Percentiles rank a stretch among this genome's conserved stretches.
These are phyloP conservation scores for Microlaimidae sp. DNA, from an alignment of 2,888 invertebrate genomes.

Conservation along the genomic window DNA sequence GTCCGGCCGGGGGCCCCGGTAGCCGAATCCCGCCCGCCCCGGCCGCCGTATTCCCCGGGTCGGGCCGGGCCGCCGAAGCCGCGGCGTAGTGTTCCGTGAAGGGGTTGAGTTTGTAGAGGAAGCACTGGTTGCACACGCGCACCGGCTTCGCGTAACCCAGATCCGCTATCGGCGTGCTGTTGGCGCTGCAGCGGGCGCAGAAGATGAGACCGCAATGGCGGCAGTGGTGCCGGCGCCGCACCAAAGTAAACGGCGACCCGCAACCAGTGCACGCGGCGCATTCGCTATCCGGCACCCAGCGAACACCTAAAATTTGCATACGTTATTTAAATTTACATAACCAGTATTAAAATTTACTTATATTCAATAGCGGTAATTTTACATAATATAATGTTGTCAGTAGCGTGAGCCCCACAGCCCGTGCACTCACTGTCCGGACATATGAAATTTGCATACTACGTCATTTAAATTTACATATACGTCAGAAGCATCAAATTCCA, in stretches of 20 bases:
- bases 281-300: slow-evolving; percentile 60
- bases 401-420: too few relatives aligned
- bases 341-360: slow-evolving; percentile 3
- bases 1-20: too few relatives aligned
- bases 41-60: too few relatives aligned
- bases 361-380: too few relatives aligned
- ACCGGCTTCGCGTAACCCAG: slow-evolving; percentile 29
- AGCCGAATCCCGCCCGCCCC: too few relatives aligned
- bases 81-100: too few relatives aligned
- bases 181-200: slow-evolving; percentile 28
- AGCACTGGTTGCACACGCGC: slow-evolving; percentile 33
- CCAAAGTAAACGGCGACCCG: slow-evolving; percentile 73
- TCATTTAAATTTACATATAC: too few relatives aligned
- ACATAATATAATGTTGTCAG: too few relatives aligned
- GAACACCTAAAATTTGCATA: slow-evolving; percentile 30
- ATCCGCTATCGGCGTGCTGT: slow-evolving; percentile 29
- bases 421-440: too few relatives aligned
- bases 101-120: slow-evolving; percentile 29
- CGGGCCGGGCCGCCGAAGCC: too few relatives aligned
- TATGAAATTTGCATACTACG: neutral
- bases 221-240: slow-evolving; percentile 83
- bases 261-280: slow-evolving; percentile 64
- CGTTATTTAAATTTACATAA: too few relatives aligned
- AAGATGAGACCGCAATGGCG: slow-evolving; percentile 62
- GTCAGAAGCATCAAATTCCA: too few relatives aligned